Conservation (phyloP, 2,797 vertebrate species). For the Characodon lateralis region DNA sequence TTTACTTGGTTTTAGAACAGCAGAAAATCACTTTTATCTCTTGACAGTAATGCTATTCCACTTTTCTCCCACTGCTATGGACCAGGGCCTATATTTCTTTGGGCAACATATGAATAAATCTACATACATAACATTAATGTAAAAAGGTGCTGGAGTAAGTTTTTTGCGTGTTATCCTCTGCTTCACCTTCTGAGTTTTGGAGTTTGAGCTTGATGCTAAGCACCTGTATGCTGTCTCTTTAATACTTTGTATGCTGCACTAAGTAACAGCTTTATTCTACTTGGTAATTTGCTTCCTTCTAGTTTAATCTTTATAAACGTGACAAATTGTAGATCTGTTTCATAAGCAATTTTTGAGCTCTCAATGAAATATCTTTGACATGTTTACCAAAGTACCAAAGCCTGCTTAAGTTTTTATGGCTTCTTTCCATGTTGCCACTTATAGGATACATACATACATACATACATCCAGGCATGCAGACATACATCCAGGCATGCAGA, state of each 20-base stretch:
- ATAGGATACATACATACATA: not conserved
- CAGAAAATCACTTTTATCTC: conserved; percentile 34
- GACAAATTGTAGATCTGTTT: not conserved
- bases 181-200: not conserved
- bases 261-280: not conserved
- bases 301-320: not conserved
- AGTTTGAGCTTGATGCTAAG: not conserved
- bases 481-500: not conserved
- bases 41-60: conserved; percentile 11
- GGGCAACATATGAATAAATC: conserved; percentile 16
- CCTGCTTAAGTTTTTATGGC: not conserved
- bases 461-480: not conserved
- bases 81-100: conserved; percentile 2
- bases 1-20: conserved; percentile 10
- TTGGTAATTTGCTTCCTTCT: not conserved
- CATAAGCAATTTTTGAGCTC: not conserved
- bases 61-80: conserved; percentile 2
- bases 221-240: not conserved
- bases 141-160: not conserved
- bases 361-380: not conserved
- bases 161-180: conserved; percentile 9
- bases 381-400: not conserved
- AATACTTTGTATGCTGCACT: not conserved
- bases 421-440: not conserved
- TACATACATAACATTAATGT: conserved; percentile 8